Conservation (phyloP, 2,797 vertebrate genomes). For the Falco berigora region DNA sequence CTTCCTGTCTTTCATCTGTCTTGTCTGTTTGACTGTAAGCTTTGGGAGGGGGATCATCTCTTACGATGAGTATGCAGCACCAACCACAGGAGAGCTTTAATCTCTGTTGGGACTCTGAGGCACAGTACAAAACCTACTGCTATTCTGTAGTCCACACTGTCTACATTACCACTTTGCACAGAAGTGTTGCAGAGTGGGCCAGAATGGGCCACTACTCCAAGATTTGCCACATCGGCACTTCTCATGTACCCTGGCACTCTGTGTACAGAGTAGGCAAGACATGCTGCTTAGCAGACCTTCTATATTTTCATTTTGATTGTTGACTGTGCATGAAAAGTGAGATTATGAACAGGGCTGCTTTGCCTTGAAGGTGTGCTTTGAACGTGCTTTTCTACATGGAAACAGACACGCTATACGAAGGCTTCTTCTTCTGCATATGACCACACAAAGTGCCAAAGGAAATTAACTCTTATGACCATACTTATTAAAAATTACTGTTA, state of each 20-base stretch:
- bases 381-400: background rate
- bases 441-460: background rate
- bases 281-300: background rate
- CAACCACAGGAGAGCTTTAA: constrained; percentile 46
- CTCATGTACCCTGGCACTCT: background rate
- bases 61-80: constrained; percentile 7
- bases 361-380: background rate
- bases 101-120: constrained; percentile 46
- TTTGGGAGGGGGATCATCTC: constrained; percentile 17
- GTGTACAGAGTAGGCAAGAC: background rate
- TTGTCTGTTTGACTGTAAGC: constrained; percentile 21
- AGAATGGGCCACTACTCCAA: background rate
- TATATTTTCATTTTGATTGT: background rate
- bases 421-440: background rate
- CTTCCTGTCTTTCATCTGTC: background rate
- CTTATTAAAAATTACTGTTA: background rate
- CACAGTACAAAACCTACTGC: constrained; percentile 18
- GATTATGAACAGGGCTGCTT: background rate
- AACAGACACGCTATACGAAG: background rate
- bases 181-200: background rate
- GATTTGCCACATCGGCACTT: background rate
- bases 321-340: background rate
- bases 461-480: background rate
- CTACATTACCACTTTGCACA: background rate
- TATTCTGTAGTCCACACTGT: constrained; percentile 7